Evolutionary conservation across 2,113 vertebrate species (phyloP), one percentile per base, ranked within the genome.

Genomic region (Hemicordylus capensis): DNA sequence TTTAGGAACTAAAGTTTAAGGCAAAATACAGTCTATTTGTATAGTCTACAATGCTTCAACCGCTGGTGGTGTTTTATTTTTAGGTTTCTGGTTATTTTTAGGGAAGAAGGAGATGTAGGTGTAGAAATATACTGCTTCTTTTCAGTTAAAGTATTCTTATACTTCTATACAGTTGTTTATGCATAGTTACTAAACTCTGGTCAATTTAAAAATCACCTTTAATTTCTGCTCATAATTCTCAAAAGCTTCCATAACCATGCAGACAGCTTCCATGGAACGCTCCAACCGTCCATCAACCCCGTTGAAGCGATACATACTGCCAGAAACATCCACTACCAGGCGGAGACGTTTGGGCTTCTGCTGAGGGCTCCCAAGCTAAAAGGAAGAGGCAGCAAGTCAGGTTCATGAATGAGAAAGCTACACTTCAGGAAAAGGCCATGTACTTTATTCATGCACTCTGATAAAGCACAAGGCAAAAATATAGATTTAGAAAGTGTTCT

Each of bases 281-380:
- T 99, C 98, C 85, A 99, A 97, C 1, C 98, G 93, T 1, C 98
- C 95, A 1, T 99, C 98, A 76, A 99, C 96, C 0, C 98, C 98
- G 0, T 99, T 99, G 90, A 99, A 99, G 91, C 98, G 98, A 91
- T 99, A 99, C 98, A 99, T 99, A 94, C 98, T 99, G 54, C 98
- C 98, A 0, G 98, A 99, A 8, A 99, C 97, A 64, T 99, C 98
- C 0, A 96, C 98, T 37, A 99, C 94, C 87, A 99, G 94, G 12
- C 98, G 95, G 34, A 99, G 85, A 0, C 97, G 97, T 87, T 99
- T 99, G 26, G 98, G 98, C 84, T 99, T 99, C 94, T 98, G 96
- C 89, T 99, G 98, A 0, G 98, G 98, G 83, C 96, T 97, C 54
- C 98, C 99, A 31, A 93, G 95, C 99, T 99, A 89, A 1, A 22